A percentile compares a stretch with the other conserved stretches of the same genome.
Conservation (phyloP, 2,797 vertebrate genomes). For the Carcharodon carcharias region DNA sequence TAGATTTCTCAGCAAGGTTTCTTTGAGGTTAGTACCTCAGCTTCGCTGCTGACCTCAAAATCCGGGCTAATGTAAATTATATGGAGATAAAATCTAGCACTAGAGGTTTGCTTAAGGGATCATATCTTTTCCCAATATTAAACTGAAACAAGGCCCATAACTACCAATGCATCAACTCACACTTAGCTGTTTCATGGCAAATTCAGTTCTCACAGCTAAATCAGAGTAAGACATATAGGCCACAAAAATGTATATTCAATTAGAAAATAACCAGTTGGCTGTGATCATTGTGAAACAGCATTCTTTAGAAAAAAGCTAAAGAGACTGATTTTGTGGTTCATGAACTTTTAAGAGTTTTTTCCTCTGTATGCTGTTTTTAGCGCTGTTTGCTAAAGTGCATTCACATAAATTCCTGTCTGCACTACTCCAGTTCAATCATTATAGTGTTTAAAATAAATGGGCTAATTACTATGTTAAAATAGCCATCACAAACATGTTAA, state of each 20-base stretch:
- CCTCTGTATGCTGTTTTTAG: not conserved
- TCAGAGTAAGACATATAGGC: no score
- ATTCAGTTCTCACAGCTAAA: slow-evolving; percentile 4
- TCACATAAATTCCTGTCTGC: not conserved
- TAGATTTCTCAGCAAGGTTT: no score
- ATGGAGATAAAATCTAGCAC: not conserved
- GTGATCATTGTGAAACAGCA: not conserved
- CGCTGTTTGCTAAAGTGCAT: not conserved
- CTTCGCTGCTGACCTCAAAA: no score
- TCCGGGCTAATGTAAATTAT: not conserved
- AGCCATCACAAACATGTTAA: not conserved
- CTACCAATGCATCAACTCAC: not conserved
- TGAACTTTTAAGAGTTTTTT: not conserved
- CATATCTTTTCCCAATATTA: not conserved
- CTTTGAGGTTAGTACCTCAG: no score
- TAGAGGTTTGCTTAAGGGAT: not conserved
- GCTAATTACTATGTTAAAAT: slow-evolving; percentile 15
- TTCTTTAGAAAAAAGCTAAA: not conserved
- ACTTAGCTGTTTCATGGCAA: not conserved
- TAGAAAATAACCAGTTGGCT: not conserved
- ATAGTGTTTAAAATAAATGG: not conserved
- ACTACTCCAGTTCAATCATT: not conserved
- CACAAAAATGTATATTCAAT: not conserved
- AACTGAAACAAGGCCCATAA: not conserved
- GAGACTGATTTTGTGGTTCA: not conserved